Base-by-base conservation (phyloP, 2,797 vertebrate genomes). In the Hipposideros larvatus region DNA sequence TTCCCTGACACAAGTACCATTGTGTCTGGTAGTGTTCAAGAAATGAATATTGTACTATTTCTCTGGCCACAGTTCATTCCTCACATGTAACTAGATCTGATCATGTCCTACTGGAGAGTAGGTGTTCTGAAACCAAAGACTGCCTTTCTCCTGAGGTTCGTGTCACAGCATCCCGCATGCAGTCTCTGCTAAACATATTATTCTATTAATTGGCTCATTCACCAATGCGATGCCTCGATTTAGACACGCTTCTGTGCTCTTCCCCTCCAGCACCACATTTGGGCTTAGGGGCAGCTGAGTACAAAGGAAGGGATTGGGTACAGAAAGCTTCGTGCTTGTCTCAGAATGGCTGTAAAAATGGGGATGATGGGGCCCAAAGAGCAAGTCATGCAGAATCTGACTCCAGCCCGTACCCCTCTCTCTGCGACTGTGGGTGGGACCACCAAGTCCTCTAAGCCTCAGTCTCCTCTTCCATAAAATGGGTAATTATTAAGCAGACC, bases 361-460 rank as follows among this genome's bases (percentile, higher is more conserved):
- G 7, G 4, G 5, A 24, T 4, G 2, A 5, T 10, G 24, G 28
- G 22, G 8, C 11, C 5, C 4, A 43, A 34, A 71, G 8, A 61
- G 24, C 2, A 26, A 48, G 11, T 55, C 15, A 24, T 11, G 4
- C 18, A 8, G 5, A 46, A 11, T 75, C 15, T 41, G 21, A 83
- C 11, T 1, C 13, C 24, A 48, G 22, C 0, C 24, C 5, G 53
- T 28, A n/a, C 7, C 2, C 13, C 15, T 90, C 34, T 48, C 4
- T 63, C n/a, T 41, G 2, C 34, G 18, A 74, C 43, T n/a, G 1
- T 43, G 19, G 18, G 26, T 5, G 1, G 59, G 22, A n/a, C 0
- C 10, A 14, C 21, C 55, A 2, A 53, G 1, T 48, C 1, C 21
- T 63, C 8, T 51, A 19, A 74, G 43, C 4, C 55, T 43, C 43